These are phyloP conservation scores for Aricia artaxerxes DNA, from an alignment of 2,888 invertebrate genomes.

Conservation along the genomic window DNA sequence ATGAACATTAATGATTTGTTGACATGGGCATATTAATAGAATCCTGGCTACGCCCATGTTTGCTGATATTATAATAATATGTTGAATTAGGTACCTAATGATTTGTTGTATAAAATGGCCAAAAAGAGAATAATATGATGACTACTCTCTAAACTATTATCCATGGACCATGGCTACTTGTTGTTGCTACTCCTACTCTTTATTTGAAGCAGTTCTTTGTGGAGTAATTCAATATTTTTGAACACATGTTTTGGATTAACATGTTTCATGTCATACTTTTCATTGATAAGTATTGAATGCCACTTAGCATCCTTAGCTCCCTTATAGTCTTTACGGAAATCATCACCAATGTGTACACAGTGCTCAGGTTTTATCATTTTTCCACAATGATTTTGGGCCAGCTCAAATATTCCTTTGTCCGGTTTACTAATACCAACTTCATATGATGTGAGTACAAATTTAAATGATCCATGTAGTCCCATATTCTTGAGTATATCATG, in stretches of 20 bases:
- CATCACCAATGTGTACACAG: conserved; percentile 92
- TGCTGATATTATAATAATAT: too few relatives aligned
- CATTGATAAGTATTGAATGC: conserved; percentile 79
- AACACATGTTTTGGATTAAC: conserved; percentile 54
- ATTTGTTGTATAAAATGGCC: too few relatives aligned
- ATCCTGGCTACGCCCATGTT: too few relatives aligned
- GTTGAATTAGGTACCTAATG: too few relatives aligned
- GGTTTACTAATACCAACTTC: conserved; percentile 88
- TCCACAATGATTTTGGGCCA: conserved; percentile 77
- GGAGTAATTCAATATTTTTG: conserved; percentile 55
- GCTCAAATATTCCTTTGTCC: conserved; percentile 84
- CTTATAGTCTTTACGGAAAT: conserved; percentile 86
- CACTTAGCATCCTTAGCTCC: conserved; percentile 89
- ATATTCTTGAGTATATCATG: conserved; percentile 83
- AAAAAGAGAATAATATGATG: background rate
- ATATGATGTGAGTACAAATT: conserved; percentile 91
- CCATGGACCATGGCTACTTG: background rate
- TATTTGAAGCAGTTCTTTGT: conserved; percentile 22
- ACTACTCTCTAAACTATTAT: background rate
- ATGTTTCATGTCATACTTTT: conserved; percentile 43
- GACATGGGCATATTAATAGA: too few relatives aligned
- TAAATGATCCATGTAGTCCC: conserved; percentile 85
- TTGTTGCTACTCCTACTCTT: background rate
- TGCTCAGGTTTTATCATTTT: conserved; percentile 76
- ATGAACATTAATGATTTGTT: too few relatives aligned